A percentile compares a stretch with the other conserved stretches of the same genome.
Evolutionary conservation across 2,888 invertebrate species (phyloP).

Genomic region (Anticlea derivata): DNA sequence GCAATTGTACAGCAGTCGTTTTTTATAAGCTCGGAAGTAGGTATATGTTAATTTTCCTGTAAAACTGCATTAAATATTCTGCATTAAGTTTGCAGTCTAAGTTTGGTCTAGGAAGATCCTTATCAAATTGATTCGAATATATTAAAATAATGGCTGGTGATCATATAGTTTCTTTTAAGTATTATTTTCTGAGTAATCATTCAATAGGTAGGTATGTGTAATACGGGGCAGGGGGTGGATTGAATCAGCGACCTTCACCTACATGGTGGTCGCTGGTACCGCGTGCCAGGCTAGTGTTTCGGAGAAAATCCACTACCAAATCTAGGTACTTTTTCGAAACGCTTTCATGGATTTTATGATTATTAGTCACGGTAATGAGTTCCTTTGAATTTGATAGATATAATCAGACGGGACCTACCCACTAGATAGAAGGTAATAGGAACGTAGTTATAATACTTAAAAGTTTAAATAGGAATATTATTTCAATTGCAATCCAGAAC

Average conservation of each 20-base stretch:
- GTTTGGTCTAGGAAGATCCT: too few relatives aligned
- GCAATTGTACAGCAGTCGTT: too few relatives aligned
- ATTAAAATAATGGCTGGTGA: slow-evolving; percentile 2
- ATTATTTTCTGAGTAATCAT: slow-evolving; percentile 21
- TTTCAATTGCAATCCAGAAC: too few relatives aligned
- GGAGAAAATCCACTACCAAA: slow-evolving; percentile 29
- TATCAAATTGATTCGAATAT: not conserved
- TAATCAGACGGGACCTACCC: not conserved
- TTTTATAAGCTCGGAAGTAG: too few relatives aligned
- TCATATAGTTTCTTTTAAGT: slow-evolving; percentile 6
- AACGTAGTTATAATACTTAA: too few relatives aligned
- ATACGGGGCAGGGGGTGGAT: slow-evolving; percentile 42
- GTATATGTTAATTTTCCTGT: too few relatives aligned
- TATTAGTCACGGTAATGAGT: slow-evolving; percentile 31
- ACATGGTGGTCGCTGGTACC: slow-evolving; percentile 25
- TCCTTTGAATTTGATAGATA: slow-evolving; percentile 30
- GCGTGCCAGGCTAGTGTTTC: slow-evolving; percentile 24
- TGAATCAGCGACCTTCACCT: slow-evolving; percentile 62
- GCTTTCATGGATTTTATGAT: slow-evolving; percentile 29
- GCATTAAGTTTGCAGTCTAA: too few relatives aligned
- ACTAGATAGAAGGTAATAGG: too few relatives aligned
- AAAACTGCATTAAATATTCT: too few relatives aligned
- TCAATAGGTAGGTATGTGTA: slow-evolving; percentile 23
- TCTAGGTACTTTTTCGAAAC: slow-evolving; percentile 23
- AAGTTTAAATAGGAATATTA: too few relatives aligned